Evolutionary conservation across 1,140 invertebrate genomes (phyloP), one percentile per base, ranked within the genome.

Genomic region (Trachelipus rathkii): DNA sequence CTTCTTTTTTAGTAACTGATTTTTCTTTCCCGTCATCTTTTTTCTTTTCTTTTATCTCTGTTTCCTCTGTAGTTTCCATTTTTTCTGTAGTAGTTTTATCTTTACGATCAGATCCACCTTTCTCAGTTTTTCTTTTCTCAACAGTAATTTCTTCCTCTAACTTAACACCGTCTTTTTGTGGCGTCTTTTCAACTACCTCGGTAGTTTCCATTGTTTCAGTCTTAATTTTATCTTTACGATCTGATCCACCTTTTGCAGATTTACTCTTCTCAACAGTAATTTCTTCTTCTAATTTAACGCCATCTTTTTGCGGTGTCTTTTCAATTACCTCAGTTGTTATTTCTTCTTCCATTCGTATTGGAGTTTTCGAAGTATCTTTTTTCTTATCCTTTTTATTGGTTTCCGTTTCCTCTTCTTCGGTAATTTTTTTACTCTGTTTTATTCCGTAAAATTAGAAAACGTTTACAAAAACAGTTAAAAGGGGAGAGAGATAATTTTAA

Each of bases 321-420:
- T 76, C 74, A 24, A 50, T 53, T 15, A 46, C 71, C 69, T 76
- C 74, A 44, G 70, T 70, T 1, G 53, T 73, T 8, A 77, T 66
- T 50, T 77, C 76, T 71, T 77, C 76, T 69, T 77, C 76, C 76
- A 77, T 77, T 19, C 71, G 46, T 15, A 76, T 60, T 69, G 66
- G 79, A 21, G 70, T 80, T 60, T 77, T 76, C 44, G 71, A 79
- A 73, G 76, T 66, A 44, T 77, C 75, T 13, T 75, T 78, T 74
- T 81, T 80, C 73, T 84, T 83, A 73, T 85, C 83, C 75, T 83
- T 84, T 78, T 86, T 82, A 33, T 82, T 81, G 43, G 78, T 74
- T 66, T 83, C 33, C 15, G 53, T 44, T 53, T 75, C 60, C 5
- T 82, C 72, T 81, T 45, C 76, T 60, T 60, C 50, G 11, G 11